A percentile compares a stretch with the other conserved stretches of the same genome.
phyloP scores from a whole-genome alignment of 2,888 invertebrate species.

The Cheilosia impressa region DNA sequence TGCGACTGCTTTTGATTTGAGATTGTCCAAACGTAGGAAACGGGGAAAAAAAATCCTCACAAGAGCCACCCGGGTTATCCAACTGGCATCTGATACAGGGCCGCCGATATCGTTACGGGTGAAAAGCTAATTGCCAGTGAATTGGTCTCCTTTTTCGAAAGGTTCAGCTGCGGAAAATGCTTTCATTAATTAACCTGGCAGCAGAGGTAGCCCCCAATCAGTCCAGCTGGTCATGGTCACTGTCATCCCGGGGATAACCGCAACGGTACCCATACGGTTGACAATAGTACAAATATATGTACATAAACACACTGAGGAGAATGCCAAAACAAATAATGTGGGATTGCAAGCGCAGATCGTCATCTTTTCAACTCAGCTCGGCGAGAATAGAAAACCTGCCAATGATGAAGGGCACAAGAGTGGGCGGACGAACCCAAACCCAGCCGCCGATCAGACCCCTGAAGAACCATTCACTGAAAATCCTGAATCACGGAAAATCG shows the following conservation, averaged over 20 bases:
- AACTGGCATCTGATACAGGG: slow-evolving; percentile 53
- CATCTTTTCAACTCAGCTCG: slow-evolving; percentile 30
- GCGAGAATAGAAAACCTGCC: slow-evolving; percentile 33
- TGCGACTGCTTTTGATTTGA: slow-evolving; percentile 56
- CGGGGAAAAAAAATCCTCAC: slow-evolving; percentile 5
- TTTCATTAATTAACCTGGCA: slow-evolving; percentile 68
- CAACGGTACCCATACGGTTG: slow-evolving; percentile 32
- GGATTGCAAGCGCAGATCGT: slow-evolving; percentile 71
- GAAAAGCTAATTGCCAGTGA: slow-evolving; percentile 73
- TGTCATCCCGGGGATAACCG: not conserved
- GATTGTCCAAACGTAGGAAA: slow-evolving; percentile 52
- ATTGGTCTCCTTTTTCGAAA: slow-evolving; percentile 60
- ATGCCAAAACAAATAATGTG: slow-evolving; percentile 71
- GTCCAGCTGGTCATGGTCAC: slow-evolving; percentile 27
- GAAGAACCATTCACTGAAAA: slow-evolving; percentile 60
- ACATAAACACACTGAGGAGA: slow-evolving; percentile 48
- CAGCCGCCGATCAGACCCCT: slow-evolving; percentile 29
- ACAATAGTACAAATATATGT: slow-evolving; percentile 36
- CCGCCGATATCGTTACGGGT: slow-evolving; percentile 65
- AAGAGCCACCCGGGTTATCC: slow-evolving; percentile 65
- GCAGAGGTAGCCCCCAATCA: slow-evolving; percentile 34
- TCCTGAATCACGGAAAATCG: slow-evolving; percentile 77
- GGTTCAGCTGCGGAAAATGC: slow-evolving; percentile 18
- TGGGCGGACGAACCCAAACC: slow-evolving; percentile 53
- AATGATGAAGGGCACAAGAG: slow-evolving; percentile 63